Evolutionary conservation across 2,113 vertebrate species (phyloP).

Genomic region (Phrynosoma platyrhinos): DNA sequence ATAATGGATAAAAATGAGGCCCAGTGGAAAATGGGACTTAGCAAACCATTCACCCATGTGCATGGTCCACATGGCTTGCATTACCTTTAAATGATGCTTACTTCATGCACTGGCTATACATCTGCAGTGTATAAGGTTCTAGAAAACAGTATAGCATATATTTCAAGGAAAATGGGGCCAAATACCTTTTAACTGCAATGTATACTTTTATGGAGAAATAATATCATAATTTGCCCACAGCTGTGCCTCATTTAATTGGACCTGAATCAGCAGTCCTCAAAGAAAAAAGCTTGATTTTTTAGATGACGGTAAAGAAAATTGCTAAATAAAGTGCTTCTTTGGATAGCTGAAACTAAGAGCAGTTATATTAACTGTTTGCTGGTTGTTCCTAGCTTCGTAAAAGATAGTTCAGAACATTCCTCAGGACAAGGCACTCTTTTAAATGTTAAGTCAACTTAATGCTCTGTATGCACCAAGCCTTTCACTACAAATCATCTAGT

Average conservation of each 20-base stretch:
- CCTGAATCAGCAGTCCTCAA: conserved; percentile 31
- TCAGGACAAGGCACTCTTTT: conserved; percentile 55
- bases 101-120: neutral
- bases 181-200: neutral
- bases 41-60: neutral
- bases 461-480: neutral
- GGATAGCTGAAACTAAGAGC: conserved; percentile 42
- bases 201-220: neutral
- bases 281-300: neutral
- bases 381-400: conserved; percentile 50
- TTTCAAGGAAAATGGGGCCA: neutral
- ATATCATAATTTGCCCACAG: neutral
- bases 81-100: neutral
- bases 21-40: neutral
- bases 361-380: conserved; percentile 20
- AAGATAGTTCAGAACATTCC: neutral
- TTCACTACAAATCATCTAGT: conserved; percentile 38
- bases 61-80: neutral
- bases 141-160: neutral
- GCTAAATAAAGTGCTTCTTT: conserved; percentile 63
- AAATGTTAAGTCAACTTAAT: conserved; percentile 36
- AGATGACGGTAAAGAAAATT: conserved; percentile 23
- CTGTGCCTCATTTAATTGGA: neutral
- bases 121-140: neutral
- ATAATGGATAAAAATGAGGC: conserved; percentile 29